Evolutionary conservation across 2,888 invertebrate species (phyloP).

Genomic region (Calephelis perditalis): DNA sequence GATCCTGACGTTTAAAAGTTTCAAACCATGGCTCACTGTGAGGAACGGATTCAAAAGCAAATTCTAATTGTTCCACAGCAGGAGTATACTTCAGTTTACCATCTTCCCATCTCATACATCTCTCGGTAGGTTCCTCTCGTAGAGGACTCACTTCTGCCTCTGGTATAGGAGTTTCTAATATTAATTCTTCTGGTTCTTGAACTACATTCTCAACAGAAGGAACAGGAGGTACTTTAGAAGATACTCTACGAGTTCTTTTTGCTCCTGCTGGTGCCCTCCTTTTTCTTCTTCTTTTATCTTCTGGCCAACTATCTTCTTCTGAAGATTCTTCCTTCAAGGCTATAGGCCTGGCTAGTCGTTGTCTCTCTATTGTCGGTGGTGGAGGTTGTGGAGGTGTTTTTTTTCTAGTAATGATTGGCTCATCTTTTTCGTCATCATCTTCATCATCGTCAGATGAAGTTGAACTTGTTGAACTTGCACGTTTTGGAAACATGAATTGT

Average conservation of each 20-base stretch:
- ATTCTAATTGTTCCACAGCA: constrained; percentile 80
- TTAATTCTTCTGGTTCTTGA: constrained; percentile 29
- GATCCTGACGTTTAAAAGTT: constrained; percentile 87
- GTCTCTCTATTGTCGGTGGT: constrained; percentile 53
- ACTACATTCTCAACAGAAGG: constrained; percentile 28
- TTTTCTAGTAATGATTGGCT: constrained; percentile 50
- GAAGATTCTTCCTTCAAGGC: constrained; percentile 70
- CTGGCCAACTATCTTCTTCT: constrained; percentile 66
- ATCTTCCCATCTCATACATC: constrained; percentile 70
- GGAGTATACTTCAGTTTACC: constrained; percentile 65
- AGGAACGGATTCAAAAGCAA: constrained; percentile 87
- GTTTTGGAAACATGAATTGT: constrained; percentile 90
- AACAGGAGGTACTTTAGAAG: constrained; percentile 25
- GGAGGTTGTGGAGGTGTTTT: constrained; percentile 49
- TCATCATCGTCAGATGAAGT: constrained; percentile 77
- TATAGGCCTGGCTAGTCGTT: constrained; percentile 56
- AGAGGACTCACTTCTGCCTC: constrained; percentile 43
- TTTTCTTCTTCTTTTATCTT: constrained; percentile 50
- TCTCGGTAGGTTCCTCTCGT: constrained; percentile 50
- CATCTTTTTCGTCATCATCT: constrained; percentile 50
- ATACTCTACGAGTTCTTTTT: constrained; percentile 40
- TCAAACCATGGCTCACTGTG: constrained; percentile 87
- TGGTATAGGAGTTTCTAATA: constrained; percentile 18
- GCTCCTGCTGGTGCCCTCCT: constrained; percentile 40
- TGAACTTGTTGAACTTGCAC: constrained; percentile 76